Base-by-base conservation (phyloP, 2,113 vertebrate genomes). In the Amphiprion ocellaris region DNA sequence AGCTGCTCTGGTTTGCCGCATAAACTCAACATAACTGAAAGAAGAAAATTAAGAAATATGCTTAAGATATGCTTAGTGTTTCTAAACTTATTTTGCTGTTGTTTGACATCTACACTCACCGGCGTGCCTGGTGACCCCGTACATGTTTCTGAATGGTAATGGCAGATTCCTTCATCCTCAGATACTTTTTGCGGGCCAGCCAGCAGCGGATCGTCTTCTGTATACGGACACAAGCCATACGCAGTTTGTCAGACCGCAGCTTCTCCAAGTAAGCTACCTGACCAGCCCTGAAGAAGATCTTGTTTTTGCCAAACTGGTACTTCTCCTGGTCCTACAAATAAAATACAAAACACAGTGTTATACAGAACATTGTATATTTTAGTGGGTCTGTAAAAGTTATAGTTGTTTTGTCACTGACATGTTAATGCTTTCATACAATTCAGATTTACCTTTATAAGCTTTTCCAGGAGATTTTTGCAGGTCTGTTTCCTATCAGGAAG, bases 231-330 rank as follows among this genome's bases (percentile, higher is more conserved):
- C 98, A 99, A 63, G 97, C 97, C 24, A 89, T 92, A 17, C 97
- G 93, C 59, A 99, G 90, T 86, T 96, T 98, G 87, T 99, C 97
- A 2, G 97, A 97, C 68, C 98, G 97, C 84, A 99, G 87, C 92
- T 98, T 99, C 92, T 99, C 98, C 90, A 99, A 90, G 89, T 97
- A 99, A 53, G 98, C 98, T 85, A 99, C 98, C 92, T 98, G 98
- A 60, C 98, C 98, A 1, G 97, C 96, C 65, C 97, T 95, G 93
- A 99, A 99, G 94, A 99, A 99, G 91, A 99, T 98, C 94, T 99
- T 99, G 82, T 92, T 98, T 87, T 97, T 98, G 68, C 98, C 98
- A 94, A 98, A 98, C 88, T 99, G 97, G 94, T 98, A 99, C 89
- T 98, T 97, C 89, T 97, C 95, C 72, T 95, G 88, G 84, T 99